Evolutionary conservation across 2,888 invertebrate species (phyloP).

Genomic region (Pterostichus niger): DNA sequence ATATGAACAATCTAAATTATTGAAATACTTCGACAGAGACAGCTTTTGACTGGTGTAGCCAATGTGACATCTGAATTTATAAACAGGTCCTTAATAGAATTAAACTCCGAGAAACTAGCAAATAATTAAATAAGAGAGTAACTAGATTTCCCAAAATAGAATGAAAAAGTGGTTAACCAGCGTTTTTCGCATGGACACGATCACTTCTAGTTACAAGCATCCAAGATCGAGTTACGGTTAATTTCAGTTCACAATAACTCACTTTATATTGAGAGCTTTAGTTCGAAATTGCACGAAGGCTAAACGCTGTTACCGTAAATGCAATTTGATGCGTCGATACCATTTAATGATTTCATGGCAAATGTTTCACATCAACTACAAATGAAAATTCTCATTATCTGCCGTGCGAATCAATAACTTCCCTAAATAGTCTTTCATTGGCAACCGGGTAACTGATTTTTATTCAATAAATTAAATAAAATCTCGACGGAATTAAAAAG

Average conservation of each 20-base stretch:
- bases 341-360: constrained; percentile 55
- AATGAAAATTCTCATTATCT: constrained; percentile 52
- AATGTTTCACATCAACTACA: constrained; percentile 40
- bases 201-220: constrained; percentile 37
- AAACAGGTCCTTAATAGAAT: neutral
- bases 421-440: constrained; percentile 18
- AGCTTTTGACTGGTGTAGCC: too few relatives aligned
- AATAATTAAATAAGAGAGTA: neutral
- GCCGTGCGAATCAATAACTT: constrained; percentile 7
- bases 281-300: constrained; percentile 53
- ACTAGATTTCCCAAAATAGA: neutral
- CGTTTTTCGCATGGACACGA: neutral
- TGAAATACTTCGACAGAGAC: too few relatives aligned
- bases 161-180: constrained; percentile 6
- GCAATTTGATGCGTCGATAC: constrained; percentile 61
- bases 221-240: constrained; percentile 62
- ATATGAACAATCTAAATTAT: too few relatives aligned
- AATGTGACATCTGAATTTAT: too few relatives aligned
- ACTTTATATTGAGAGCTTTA: constrained; percentile 65
- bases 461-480: constrained; percentile 10
- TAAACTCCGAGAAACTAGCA: neutral
- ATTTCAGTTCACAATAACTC: constrained; percentile 65
- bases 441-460: neutral
- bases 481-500: constrained; percentile 18
- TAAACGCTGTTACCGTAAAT: constrained; percentile 59